Evolutionary conservation across 2,113 vertebrate genomes (phyloP).

Genomic region (Hydropotes inermis): DNA sequence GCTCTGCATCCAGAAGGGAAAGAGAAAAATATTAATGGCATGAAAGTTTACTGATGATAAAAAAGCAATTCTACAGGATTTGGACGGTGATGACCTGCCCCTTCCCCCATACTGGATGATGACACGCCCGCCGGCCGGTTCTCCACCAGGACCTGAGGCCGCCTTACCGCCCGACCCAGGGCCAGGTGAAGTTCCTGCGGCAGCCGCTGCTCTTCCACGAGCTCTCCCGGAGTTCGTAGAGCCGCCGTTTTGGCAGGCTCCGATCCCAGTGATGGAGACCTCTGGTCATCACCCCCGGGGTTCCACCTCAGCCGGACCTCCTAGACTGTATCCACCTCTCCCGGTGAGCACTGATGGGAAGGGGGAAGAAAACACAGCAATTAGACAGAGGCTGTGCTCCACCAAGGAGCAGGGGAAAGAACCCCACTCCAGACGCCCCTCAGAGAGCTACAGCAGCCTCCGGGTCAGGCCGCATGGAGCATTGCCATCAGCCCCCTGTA

Average conservation of each 20-base stretch:
- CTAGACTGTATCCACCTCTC: not conserved
- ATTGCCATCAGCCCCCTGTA: not conserved
- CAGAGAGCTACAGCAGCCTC: not conserved
- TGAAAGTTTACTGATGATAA: not conserved
- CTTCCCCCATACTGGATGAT: not conserved
- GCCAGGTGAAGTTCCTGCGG: not conserved
- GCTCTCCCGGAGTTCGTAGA: not conserved
- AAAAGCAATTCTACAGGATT: not conserved
- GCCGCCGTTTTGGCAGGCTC: not conserved
- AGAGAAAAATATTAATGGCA: not conserved
- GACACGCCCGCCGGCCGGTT: rapidly evolving
- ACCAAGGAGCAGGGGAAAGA: not conserved
- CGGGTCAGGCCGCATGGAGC: not conserved
- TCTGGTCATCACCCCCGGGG: not conserved
- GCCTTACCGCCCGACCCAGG: not conserved
- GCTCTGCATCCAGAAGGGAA: not conserved
- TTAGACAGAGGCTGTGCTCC: not conserved
- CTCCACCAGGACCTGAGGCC: not conserved
- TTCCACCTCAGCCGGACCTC: not conserved
- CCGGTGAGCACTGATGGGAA: not conserved
- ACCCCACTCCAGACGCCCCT: not conserved
- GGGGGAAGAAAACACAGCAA: not conserved
- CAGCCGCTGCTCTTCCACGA: too few species aligned
- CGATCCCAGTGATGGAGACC: not conserved
- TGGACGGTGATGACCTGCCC: not conserved